Conservation (phyloP, 2,888 invertebrate genomes). For the Drosophila borborema region DNA sequence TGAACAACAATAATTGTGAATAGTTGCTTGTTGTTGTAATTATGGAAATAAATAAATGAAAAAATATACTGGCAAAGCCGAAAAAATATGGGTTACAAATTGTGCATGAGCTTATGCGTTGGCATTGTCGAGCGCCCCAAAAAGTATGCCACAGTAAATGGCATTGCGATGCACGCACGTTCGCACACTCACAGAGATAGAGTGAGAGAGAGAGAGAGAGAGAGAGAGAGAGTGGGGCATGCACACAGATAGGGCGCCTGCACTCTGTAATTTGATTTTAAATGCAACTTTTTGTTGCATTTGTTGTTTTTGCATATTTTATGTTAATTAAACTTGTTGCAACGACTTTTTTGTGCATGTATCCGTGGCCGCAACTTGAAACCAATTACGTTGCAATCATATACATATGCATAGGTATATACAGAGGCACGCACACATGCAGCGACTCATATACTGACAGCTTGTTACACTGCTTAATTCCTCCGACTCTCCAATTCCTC, state of each 20-base stretch:
- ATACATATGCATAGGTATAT: slow-evolving; percentile 16
- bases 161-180: slow-evolving; percentile 11
- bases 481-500: slow-evolving; percentile 35
- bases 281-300: slow-evolving; percentile 48
- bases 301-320: slow-evolving; percentile 66
- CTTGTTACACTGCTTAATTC: slow-evolving; percentile 74
- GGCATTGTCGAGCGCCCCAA: slow-evolving; percentile 23
- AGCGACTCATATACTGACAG: slow-evolving; percentile 49
- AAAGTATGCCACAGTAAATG: slow-evolving; percentile 51
- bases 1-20: slow-evolving; percentile 18
- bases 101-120: slow-evolving; percentile 33
- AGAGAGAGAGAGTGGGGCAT: background rate
- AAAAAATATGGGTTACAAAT: slow-evolving; percentile 22
- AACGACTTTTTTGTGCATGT: slow-evolving; percentile 47
- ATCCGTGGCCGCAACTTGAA: slow-evolving; percentile 60
- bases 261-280: slow-evolving; percentile 56
- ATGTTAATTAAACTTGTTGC: slow-evolving; percentile 81
- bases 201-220: background rate
- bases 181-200: background rate
- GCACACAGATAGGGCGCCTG: background rate
- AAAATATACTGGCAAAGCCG: background rate
- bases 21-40: slow-evolving; percentile 49
- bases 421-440: slow-evolving; percentile 6
- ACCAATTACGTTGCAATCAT: slow-evolving; percentile 66
- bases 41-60: slow-evolving; percentile 35